phyloP scores from a whole-genome alignment of 2,113 vertebrate species.

The Acanthochromis polyacanthus region DNA sequence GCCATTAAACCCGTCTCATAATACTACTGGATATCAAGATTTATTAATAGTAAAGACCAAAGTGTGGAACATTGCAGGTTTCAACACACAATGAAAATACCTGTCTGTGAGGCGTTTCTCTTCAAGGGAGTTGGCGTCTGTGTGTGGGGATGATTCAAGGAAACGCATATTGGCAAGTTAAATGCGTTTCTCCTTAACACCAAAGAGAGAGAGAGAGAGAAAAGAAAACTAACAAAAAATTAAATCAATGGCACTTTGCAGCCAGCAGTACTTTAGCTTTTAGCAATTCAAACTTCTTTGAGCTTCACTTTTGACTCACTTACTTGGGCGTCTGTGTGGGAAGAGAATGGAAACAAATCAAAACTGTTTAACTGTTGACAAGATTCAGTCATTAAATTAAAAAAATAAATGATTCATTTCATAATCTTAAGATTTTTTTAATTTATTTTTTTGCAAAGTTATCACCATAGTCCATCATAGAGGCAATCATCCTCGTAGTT shows the following conservation, averaged over 20 bases:
- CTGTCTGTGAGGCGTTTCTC: neutral
- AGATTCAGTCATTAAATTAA: conserved; percentile 2
- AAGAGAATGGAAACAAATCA: neutral
- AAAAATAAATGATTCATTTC: neutral
- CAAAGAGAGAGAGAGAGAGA: conserved; percentile 22
- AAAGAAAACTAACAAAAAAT: conserved; percentile 52
- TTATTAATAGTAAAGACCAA: too few species aligned
- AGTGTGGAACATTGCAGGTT: too few species aligned
- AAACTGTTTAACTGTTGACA: too few species aligned
- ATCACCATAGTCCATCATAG: neutral
- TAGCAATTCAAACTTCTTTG: conserved; percentile 78
- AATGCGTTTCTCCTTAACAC: conserved; percentile 68
- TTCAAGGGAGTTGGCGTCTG: neutral
- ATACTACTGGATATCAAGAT: too few species aligned
- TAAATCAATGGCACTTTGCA: conserved; percentile 83
- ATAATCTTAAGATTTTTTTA: neutral
- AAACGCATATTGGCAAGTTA: conserved; percentile 47
- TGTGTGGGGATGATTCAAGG: conserved; percentile 68
- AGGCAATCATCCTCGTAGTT: neutral
- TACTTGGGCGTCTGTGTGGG: conserved; percentile 24
- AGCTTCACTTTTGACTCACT: conserved; percentile 78
- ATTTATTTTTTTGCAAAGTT: neutral
- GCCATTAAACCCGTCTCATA: neutral
- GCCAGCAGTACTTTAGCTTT: conserved; percentile 81
- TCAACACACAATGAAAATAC: neutral